phyloP scores from a whole-genome alignment of 2,888 invertebrate species.

The Stramonita haemastoma region DNA sequence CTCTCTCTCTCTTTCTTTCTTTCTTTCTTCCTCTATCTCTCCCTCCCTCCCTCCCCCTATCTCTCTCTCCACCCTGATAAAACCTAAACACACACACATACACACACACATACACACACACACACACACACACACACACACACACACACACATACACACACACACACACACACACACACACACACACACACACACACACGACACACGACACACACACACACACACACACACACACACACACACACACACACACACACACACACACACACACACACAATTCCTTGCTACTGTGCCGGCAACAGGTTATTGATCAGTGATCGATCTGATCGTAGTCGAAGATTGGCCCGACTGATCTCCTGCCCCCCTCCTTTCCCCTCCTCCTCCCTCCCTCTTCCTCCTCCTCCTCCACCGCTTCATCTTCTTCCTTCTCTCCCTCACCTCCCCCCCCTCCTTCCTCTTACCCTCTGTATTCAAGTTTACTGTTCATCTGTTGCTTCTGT shows the following conservation, averaged over 20 bases:
- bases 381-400: no score
- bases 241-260: neutral
- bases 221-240: neutral
- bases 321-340: no score
- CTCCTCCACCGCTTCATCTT: no score
- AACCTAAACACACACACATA: neutral
- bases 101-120: neutral
- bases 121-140: slow-evolving; percentile 5
- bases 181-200: neutral
- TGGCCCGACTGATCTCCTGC: no score
- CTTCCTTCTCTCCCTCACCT: no score
- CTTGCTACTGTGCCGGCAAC: no score
- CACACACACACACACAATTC: slow-evolving; percentile 8
- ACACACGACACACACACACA: slow-evolving; percentile 9
- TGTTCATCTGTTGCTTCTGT: no score
- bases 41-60: neutral
- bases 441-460: no score
- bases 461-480: no score
- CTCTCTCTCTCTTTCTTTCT: neutral
- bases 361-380: no score
- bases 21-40: neutral
- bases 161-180: neutral
- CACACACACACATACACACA: neutral
- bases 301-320: no score
- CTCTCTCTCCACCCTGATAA: neutral